Percentiles rank a stretch among this genome's conserved stretches.
Evolutionary conservation across 2,797 vertebrate genomes (phyloP).

Genomic region (Anguilla marmorata): DNA sequence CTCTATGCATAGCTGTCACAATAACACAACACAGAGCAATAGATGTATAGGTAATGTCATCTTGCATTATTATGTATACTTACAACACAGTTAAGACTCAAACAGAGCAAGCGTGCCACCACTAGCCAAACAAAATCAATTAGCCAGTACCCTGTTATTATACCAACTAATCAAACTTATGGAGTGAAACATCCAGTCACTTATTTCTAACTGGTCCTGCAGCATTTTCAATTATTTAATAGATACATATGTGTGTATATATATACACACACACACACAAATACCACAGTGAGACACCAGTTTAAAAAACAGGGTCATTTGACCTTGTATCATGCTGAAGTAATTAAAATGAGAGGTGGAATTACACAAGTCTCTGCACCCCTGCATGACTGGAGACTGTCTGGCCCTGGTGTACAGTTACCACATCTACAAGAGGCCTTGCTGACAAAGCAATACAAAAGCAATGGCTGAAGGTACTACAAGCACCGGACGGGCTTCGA

Average conservation of each 20-base stretch:
- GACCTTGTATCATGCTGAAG: slow-evolving; percentile 18
- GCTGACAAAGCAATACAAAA: neutral
- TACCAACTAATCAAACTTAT: neutral
- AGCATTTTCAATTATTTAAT: neutral
- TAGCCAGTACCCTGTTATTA: neutral
- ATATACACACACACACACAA: neutral
- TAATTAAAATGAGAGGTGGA: slow-evolving; percentile 7
- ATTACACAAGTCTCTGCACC: slow-evolving; percentile 2
- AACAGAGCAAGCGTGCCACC: neutral
- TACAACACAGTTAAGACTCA: neutral
- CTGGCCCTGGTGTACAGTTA: slow-evolving; percentile 21
- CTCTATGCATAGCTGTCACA: neutral
- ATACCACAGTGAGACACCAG: neutral
- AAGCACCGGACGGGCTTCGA: neutral
- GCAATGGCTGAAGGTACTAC: neutral
- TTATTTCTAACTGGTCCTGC: neutral
- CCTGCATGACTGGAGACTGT: neutral
- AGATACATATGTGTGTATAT: neutral
- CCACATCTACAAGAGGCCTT: neutral
- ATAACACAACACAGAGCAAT: slow-evolving; percentile 12
- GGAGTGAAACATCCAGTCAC: neutral
- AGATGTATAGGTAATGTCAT: neutral
- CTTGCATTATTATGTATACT: neutral
- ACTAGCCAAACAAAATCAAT: neutral
- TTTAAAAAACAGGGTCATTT: neutral